Evolutionary conservation across 1,140 invertebrate genomes (phyloP), one percentile per base, ranked within the genome.

Genomic region (Cephus cinctus): DNA sequence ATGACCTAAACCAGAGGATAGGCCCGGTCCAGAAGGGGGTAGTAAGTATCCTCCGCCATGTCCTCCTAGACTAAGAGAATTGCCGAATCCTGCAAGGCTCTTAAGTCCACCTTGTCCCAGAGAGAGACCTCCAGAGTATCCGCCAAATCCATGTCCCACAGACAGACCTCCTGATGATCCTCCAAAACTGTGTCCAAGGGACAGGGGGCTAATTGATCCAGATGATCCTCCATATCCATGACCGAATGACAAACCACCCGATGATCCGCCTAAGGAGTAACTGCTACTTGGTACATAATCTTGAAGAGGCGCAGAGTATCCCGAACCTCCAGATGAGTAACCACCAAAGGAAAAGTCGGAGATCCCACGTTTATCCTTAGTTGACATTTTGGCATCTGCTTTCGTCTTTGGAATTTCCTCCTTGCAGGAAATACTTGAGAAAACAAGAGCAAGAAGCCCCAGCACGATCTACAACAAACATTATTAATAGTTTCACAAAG

Each of bases 361-460:
- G 4, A 64, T 40, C 1, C 75, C 73, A 20, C 75, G 65, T 47
- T 76, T 77, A 41, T 65, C 68, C 38, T 74, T 72, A 2, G 39
- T 41, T 47, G 31, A 34, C 23, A 3, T 19, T 27, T 18, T 15
- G 23, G 22, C 12, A 51, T 61, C 2, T 66, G 61, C n/a, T 32
- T 32, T 4, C 38, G 41, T 2, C 15, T 23, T 54, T 61, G 2
- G 32, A 22, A 30, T 61, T 57, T 25, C 54, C 5, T 68, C 66
- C 21, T 59, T 58, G 20, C 55, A 59, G 12, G 45, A 59, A 1
- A 55, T 59, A 12, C 35, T 47, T 9, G 62, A 61, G 8, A 66
- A 15, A 3, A 47, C 35, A 4, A 71, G 40, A 12, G 48, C 53
- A 38, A 55, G 11, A 1, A 71, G 32, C 3, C 55, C 64, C 40